phyloP scores from a whole-genome alignment of 1,140 invertebrate species.

The Sipha flava region DNA sequence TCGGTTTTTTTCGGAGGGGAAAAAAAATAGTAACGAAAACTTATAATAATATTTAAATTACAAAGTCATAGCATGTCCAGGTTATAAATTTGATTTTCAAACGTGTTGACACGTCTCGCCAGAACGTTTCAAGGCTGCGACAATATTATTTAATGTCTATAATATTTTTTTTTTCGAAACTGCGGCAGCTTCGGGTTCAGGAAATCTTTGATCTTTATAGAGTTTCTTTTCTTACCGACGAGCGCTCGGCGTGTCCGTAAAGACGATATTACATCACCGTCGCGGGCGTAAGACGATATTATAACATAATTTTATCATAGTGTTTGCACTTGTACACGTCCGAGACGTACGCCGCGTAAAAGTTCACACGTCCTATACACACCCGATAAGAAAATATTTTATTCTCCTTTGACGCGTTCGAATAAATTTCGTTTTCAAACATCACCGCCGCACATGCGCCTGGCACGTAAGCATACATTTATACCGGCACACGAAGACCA shows the following conservation, averaged over 20 bases:
- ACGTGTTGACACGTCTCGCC: background rate
- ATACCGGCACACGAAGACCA: no score
- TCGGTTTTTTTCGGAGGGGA: background rate
- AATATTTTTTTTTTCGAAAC: background rate
- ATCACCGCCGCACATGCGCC: no score
- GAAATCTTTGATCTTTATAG: background rate
- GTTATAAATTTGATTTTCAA: conserved; percentile 2
- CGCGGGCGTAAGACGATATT: no score
- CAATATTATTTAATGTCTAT: background rate
- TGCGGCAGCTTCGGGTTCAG: background rate
- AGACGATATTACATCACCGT: background rate
- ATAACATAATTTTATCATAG: no score
- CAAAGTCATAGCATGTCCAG: background rate
- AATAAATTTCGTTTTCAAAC: background rate
- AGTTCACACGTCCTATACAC: background rate
- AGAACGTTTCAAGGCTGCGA: background rate
- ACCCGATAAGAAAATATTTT: background rate
- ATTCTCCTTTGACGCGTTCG: background rate
- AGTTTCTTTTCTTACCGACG: background rate
- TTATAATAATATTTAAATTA: background rate
- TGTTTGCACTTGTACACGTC: no score
- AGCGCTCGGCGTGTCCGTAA: background rate
- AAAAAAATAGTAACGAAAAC: background rate
- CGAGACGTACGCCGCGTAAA: background rate
- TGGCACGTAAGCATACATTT: no score